A percentile compares a stretch with the other conserved stretches of the same genome.
Evolutionary conservation across 2,113 vertebrate species (phyloP).

Genomic region (Spea multiplicata): DNA sequence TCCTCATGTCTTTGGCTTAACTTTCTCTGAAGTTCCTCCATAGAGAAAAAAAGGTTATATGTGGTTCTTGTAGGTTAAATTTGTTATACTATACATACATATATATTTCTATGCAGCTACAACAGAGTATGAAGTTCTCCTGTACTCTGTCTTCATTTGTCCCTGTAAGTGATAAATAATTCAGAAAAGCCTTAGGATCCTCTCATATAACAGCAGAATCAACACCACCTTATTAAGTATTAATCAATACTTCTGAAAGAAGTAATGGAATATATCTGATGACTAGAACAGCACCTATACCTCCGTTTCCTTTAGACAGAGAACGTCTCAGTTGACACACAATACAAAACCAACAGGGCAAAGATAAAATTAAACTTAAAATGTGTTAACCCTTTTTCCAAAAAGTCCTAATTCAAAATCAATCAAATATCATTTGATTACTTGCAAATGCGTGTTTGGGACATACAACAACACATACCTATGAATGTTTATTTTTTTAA

Average conservation of each 20-base stretch:
- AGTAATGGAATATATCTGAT: slow-evolving; percentile 40
- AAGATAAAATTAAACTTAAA: slow-evolving; percentile 3
- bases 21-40: slow-evolving; percentile 81
- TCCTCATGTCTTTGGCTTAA: slow-evolving; percentile 64
- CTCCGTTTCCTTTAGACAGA: slow-evolving; percentile 25
- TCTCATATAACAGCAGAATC: slow-evolving; percentile 68
- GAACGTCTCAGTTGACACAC: slow-evolving; percentile 11
- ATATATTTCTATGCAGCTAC: background rate
- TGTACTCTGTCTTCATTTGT: slow-evolving; percentile 52
- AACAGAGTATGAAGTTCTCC: slow-evolving; percentile 30
- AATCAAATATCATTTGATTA: too few species aligned
- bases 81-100: background rate
- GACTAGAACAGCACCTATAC: slow-evolving; percentile 12
- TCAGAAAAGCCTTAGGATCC: slow-evolving; percentile 52
- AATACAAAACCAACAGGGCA: slow-evolving; percentile 20
- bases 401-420: background rate
- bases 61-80: slow-evolving; percentile 13
- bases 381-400: background rate
- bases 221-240: slow-evolving; percentile 70
- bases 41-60: slow-evolving; percentile 47
- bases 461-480: too few species aligned
- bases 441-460: too few species aligned
- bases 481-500: too few species aligned
- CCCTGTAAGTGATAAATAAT: slow-evolving; percentile 60
- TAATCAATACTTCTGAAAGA: slow-evolving; percentile 58